Percentiles rank a stretch among this genome's conserved stretches.
These are phyloP conservation scores for Toxonevra muliebris DNA, from an alignment of 2,888 invertebrate genomes.

Conservation along the genomic window DNA sequence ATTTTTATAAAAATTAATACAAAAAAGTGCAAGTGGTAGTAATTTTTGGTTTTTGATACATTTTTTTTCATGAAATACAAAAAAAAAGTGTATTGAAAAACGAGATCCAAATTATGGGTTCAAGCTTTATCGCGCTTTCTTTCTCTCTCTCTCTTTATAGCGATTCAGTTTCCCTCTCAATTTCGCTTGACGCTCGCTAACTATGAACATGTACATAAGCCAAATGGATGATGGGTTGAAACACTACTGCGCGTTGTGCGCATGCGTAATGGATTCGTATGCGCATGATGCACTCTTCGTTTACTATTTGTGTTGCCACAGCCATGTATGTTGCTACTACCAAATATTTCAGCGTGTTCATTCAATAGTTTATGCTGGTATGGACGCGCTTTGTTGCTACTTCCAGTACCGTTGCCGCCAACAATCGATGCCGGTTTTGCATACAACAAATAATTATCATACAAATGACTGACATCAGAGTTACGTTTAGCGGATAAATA, in stretches of 20 bases:
- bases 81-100: background rate
- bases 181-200: conserved; percentile 40
- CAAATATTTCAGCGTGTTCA: conserved; percentile 55
- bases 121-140: conserved; percentile 1
- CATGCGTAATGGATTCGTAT: conserved; percentile 38
- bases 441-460: conserved; percentile 60
- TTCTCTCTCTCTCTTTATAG: conserved; percentile 1
- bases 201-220: conserved; percentile 66
- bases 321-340: conserved; percentile 39
- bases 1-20: conserved; percentile 2
- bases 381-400: conserved; percentile 42
- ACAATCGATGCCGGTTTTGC: conserved; percentile 48
- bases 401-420: background rate
- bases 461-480: conserved; percentile 61
- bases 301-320: conserved; percentile 32
- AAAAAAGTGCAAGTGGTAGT: conserved; percentile 10
- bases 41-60: background rate
- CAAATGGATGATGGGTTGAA: conserved; percentile 61
- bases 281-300: no score
- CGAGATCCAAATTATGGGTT: conserved; percentile 20
- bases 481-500: conserved; percentile 60
- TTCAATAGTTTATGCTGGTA: conserved; percentile 55
- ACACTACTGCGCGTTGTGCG: conserved; percentile 57
- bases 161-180: conserved; percentile 8
- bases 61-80: background rate